A percentile compares a stretch with the other conserved stretches of the same genome.
phyloP scores from a whole-genome alignment of 2,113 vertebrate species.

The Pantherophis guttatus region DNA sequence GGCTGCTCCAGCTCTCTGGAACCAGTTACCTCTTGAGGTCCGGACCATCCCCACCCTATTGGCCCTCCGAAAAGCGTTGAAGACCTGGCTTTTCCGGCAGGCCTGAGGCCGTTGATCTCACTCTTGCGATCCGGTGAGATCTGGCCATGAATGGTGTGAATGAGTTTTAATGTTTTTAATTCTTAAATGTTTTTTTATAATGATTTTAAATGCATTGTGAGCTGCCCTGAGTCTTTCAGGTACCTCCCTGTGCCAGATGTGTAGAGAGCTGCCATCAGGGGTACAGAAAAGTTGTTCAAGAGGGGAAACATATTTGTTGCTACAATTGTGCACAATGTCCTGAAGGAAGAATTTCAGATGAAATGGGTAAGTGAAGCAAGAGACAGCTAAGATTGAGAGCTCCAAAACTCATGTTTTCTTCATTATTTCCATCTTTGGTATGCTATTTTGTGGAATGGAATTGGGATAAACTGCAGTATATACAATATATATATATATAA shows the following conservation, averaged over 20 bases:
- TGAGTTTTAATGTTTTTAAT: too few relatives aligned
- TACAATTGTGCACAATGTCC: not conserved
- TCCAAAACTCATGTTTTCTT: not conserved
- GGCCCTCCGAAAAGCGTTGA: too few relatives aligned
- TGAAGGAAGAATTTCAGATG: not conserved
- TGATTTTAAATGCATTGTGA: too few relatives aligned
- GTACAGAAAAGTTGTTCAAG: not conserved
- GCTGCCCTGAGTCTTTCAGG: not conserved
- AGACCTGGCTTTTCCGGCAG: too few relatives aligned
- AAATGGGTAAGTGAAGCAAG: not conserved
- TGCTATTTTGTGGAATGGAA: not conserved
- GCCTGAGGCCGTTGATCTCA: too few relatives aligned
- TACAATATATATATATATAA: too few relatives aligned
- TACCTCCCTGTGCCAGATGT: not conserved
- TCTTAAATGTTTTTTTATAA: too few relatives aligned
- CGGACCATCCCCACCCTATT: too few relatives aligned
- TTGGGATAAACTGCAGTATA: not conserved
- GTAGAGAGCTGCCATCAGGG: not conserved
- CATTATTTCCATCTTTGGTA: not conserved
- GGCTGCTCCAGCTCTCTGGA: too few relatives aligned
- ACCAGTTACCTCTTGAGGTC: too few relatives aligned
- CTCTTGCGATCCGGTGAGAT: too few relatives aligned
- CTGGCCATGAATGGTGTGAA: too few relatives aligned
- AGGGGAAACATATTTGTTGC: not conserved
- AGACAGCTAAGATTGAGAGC: not conserved